Evolutionary conservation across 2,888 invertebrate genomes (phyloP), one percentile per base, ranked within the genome.

Genomic region (Drosophila diplacantha): DNA sequence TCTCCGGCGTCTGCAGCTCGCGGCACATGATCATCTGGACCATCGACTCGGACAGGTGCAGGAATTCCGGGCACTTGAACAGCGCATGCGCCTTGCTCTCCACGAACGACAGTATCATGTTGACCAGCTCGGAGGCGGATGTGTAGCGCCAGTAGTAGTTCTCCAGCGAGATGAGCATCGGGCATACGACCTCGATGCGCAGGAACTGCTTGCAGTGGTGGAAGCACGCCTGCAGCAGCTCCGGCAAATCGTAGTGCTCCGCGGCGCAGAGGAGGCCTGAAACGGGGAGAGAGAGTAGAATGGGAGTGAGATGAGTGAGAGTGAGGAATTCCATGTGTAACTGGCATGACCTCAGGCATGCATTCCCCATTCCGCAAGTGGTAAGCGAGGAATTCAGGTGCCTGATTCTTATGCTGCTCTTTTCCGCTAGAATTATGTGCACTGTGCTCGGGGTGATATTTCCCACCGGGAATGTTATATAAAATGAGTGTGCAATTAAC

Each of bases 61-160:
- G 90, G 86, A 96, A 97, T 85, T 96, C 96, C 2, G 92, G 89
- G 53, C 93, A 93, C 84, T 94, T 93, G 88, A 97, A 96, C 56
- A 97, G 90, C 75, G 94, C 93, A 80, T 93, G 93, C 9, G 96
- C 95, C 83, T 95, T 91, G 67, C 95, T 94, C 88, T 97, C 96
- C 49, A 95, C 94, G 88, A 95, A 97, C 22, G 95, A 94, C 67
- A 97, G 90, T 80, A 97, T 96, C 95, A 96, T 96, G 89, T 97
- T 96, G 72, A 97, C 96, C 83, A 97, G 90, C 88, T 97, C 96
- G 26, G 96, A 95, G 46, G 96, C 97, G 59, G 96, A 96, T 34
- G 96, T 96, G 88, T 97, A 97, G 70, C 97, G 92, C 97, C 97
- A 97, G 88, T 96, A 96, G 89, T 97, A 97, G 88, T 96, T 97